Base-by-base conservation (phyloP, 2,888 invertebrate species). In the Graphium colonna region DNA sequence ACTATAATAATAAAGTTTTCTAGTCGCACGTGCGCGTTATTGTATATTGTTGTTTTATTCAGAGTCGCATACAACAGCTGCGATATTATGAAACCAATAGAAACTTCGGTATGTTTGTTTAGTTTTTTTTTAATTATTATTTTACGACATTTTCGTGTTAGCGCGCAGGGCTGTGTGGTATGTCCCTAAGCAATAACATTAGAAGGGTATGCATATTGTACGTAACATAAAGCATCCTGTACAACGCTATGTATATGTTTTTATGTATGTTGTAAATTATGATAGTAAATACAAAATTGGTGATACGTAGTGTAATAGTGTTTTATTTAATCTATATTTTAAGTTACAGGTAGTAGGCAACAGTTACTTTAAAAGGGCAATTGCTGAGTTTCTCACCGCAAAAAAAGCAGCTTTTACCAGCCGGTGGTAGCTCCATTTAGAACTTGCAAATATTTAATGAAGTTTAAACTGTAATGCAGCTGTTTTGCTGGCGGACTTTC, bases 231-330 rank as follows among this genome's bases (percentile, higher is more conserved):
- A n/a, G 10, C 9, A 43, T 18, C 40, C 18, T 69, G 64, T 71
- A 69, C 68, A 69, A 67, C 63, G 60, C 63, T 61, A 54, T 67
- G 60, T 64, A 54, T 64, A 54, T 63, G 53, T 48, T 48, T 13
- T 39, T 39, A 40, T 43, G 44, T 67, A 67, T 61, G 67, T 67
- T 71, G 69, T 71, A 67, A 71, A 69, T 68, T 68, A 68, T 68
- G 46, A 61, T 71, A 71, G 65, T 65, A 72, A 69, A 38, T 71
- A 68, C 63, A 73, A 61, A 47, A 66, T 33, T 72, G 75, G 70
- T 74, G 68, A 74, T 73, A 70, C 66, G 65, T 72, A 69, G 33
- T 33, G 7, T 12, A 3, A 46, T 13, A n/a, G 42, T 38, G 13
- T 17, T 16, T 54, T 60, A 58, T 60, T 45, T 56, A 5, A n/a